A percentile compares a stretch with the other conserved stretches of the same genome.
Evolutionary conservation across 23 tunicate species (phyloP).

Genomic region (Trididemnum miniatum): DNA sequence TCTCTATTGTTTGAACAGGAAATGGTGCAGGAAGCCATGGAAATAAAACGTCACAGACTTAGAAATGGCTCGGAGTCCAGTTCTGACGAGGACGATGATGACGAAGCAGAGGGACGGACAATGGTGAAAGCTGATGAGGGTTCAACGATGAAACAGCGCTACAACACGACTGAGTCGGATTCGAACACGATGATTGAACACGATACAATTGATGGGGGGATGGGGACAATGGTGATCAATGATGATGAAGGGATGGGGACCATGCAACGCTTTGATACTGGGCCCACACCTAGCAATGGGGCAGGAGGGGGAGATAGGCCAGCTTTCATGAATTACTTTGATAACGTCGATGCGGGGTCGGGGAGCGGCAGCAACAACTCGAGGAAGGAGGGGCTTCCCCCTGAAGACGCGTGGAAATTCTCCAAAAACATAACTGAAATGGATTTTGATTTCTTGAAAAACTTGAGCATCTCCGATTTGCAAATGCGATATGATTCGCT

Average conservation of each 20-base stretch:
- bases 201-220: slow-evolving; percentile 47
- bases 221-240: slow-evolving; percentile 94
- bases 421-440: slow-evolving; percentile 83
- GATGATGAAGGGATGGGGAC: slow-evolving; percentile 74
- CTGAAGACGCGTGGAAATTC: slow-evolving; percentile 94
- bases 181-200: slow-evolving; percentile 88
- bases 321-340: slow-evolving; percentile 90
- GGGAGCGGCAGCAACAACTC: slow-evolving; percentile 33
- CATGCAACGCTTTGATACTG: slow-evolving; percentile 82
- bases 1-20: no score
- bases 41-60: slow-evolving; percentile 69
- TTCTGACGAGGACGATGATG: slow-evolving; percentile 70
- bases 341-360: slow-evolving; percentile 50
- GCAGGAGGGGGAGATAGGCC: slow-evolving; percentile 56
- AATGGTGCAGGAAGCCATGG: slow-evolving; percentile 96
- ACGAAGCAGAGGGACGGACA: slow-evolving; percentile 68
- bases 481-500: slow-evolving; percentile 62
- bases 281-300: slow-evolving; percentile 45
- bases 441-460: slow-evolving; percentile 77
- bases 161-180: slow-evolving; percentile 46
- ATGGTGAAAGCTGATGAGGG: slow-evolving; percentile 53
- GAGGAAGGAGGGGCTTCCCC: slow-evolving; percentile 45
- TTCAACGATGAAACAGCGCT: slow-evolving; percentile 40
- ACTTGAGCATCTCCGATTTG: slow-evolving; percentile 58
- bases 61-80: slow-evolving; percentile 51